Evolutionary conservation across 1,140 invertebrate species (phyloP).

Genomic region (Drosophila triauraria): DNA sequence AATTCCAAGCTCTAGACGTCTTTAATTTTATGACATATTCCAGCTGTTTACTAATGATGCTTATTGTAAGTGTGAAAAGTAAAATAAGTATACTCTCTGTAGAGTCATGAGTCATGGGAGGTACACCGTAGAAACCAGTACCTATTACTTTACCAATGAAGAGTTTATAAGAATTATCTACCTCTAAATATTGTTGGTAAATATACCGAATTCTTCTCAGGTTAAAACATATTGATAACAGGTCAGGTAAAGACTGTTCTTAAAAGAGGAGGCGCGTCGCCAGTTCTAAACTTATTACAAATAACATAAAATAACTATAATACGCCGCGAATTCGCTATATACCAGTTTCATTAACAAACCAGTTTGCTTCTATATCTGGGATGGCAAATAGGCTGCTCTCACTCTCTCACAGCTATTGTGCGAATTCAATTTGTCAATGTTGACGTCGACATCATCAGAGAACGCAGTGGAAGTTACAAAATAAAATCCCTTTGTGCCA

Average conservation of each 20-base stretch:
- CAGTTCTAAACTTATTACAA: background rate
- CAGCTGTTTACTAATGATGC: background rate
- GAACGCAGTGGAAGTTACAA: background rate
- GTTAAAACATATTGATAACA: background rate
- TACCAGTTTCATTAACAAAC: constrained; percentile 21
- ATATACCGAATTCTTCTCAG: background rate
- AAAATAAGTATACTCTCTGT: too few relatives aligned
- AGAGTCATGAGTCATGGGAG: too few relatives aligned
- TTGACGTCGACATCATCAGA: constrained; percentile 12
- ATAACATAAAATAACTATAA: background rate
- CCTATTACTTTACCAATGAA: too few relatives aligned
- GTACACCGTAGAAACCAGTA: too few relatives aligned
- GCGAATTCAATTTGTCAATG: constrained; percentile 17
- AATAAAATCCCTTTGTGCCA: background rate
- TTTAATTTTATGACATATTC: background rate
- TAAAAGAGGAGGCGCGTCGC: background rate
- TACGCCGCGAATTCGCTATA: background rate
- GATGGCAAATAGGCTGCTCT: constrained; percentile 1
- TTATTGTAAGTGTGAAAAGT: background rate
- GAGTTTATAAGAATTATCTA: too few relatives aligned
- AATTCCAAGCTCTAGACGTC: background rate
- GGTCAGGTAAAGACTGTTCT: background rate
- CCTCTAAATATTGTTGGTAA: background rate
- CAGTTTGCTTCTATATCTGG: constrained; percentile 11
- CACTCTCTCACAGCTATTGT: background rate